Evolutionary conservation across 1,140 invertebrate species (phyloP).

Genomic region (Lutraria rhynchaena): DNA sequence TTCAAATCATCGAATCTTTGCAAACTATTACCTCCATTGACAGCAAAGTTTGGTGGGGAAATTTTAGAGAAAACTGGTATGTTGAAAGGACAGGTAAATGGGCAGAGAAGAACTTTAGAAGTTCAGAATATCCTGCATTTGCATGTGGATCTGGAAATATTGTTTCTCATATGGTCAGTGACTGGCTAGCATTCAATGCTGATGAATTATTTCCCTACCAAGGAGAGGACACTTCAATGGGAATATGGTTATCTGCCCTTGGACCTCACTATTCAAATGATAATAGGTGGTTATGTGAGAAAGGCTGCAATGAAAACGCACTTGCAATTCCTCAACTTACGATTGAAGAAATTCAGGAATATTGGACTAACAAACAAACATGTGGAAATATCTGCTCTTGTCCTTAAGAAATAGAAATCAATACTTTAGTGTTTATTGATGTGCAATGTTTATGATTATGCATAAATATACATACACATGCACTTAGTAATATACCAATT

Average conservation of each 20-base stretch:
- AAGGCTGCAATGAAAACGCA: constrained; percentile 59
- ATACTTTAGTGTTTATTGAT: no score
- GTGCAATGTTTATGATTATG: no score
- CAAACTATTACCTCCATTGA: constrained; percentile 3
- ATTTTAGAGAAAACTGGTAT: constrained; percentile 74
- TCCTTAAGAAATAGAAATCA: no score
- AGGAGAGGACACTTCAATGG: constrained; percentile 81
- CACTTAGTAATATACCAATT: no score
- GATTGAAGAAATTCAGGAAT: constrained; percentile 47
- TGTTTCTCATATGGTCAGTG: constrained; percentile 68
- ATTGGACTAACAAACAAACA: constrained; percentile 63
- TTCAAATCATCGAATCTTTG: constrained; percentile 52
- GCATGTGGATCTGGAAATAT: constrained; percentile 78
- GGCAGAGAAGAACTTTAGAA: constrained; percentile 68
- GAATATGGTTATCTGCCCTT: constrained; percentile 80
- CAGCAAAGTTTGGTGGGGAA: constrained; percentile 66
- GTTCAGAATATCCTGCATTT: constrained; percentile 73
- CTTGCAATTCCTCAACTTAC: constrained; percentile 66
- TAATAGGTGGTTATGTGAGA: constrained; percentile 65
- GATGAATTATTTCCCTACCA: constrained; percentile 67
- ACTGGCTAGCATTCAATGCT: constrained; percentile 68
- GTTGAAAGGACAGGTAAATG: constrained; percentile 76
- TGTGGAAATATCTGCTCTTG: constrained; percentile 66
- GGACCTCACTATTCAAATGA: constrained; percentile 60
- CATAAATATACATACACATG: no score